These are phyloP conservation scores for Porites lutea DNA, from an alignment of 64 coral and sea anemone species.

Conservation along the genomic window DNA sequence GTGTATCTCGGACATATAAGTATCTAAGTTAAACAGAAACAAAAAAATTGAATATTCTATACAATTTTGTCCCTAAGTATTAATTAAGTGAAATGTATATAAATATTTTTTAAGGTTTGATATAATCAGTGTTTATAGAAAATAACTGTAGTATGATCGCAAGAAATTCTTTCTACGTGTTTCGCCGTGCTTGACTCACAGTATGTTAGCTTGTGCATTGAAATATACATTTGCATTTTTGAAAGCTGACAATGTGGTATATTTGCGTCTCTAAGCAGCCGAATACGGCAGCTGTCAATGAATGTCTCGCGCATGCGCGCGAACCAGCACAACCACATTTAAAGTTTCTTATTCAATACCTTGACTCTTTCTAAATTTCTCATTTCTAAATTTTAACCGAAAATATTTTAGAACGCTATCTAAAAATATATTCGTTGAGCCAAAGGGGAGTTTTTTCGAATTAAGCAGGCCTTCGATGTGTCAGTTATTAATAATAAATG, in stretches of 20 bases:
- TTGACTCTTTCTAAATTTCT: not conserved
- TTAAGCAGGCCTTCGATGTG: conserved; percentile 28
- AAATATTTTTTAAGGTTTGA: not conserved
- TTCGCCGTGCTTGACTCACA: not conserved
- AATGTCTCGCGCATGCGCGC: not conserved
- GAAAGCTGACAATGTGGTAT: not conserved
- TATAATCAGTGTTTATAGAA: not conserved
- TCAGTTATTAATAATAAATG: conserved; percentile 52
- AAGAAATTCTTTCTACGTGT: not conserved
- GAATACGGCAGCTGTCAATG: not conserved
- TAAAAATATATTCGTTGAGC: not conserved
- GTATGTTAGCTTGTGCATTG: not conserved
- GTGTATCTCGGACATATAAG: too few species aligned
- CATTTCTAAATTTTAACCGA: too few species aligned
- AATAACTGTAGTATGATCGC: not conserved
- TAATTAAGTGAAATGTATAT: not conserved
- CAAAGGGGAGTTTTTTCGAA: not conserved
- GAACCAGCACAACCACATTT: not conserved
- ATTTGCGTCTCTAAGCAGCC: conserved; percentile 13
- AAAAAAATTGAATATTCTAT: too few species aligned
- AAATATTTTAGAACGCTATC: not conserved
- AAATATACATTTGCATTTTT: not conserved
- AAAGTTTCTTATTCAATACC: not conserved
- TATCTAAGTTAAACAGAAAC: too few species aligned
- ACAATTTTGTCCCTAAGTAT: not conserved